A percentile compares a stretch with the other conserved stretches of the same genome.
Evolutionary conservation across 2,888 invertebrate species (phyloP).

Genomic region (Tromatobia lineatoria): DNA sequence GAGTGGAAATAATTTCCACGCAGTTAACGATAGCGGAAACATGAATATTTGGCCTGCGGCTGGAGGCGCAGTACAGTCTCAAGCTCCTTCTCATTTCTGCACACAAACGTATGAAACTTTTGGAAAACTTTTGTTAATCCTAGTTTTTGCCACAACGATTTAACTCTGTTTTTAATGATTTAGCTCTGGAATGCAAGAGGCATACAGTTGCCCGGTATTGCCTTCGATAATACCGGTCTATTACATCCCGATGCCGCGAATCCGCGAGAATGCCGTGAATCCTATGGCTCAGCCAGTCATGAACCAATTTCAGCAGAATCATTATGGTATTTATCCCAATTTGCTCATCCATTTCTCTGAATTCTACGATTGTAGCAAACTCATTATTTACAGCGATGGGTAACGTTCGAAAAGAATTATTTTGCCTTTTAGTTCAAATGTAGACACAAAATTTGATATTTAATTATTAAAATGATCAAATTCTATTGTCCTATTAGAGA

Average conservation of each 20-base stretch:
- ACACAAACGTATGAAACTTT: slow-evolving; percentile 75
- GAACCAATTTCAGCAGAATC: slow-evolving; percentile 57
- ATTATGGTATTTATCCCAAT: slow-evolving; percentile 72
- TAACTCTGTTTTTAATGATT: slow-evolving; percentile 70
- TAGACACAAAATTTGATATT: too few species aligned
- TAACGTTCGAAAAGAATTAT: too few species aligned
- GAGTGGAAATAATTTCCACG: slow-evolving; percentile 64
- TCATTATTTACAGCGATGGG: not conserved
- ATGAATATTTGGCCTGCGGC: slow-evolving; percentile 89
- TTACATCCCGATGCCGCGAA: slow-evolving; percentile 86
- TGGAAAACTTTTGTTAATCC: not conserved
- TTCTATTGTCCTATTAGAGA: too few species aligned
- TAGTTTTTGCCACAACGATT: not conserved
- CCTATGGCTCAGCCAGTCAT: slow-evolving; percentile 75
- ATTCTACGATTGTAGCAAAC: not conserved
- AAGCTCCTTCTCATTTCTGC: slow-evolving; percentile 82
- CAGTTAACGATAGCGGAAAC: slow-evolving; percentile 80
- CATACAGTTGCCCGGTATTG: slow-evolving; percentile 84
- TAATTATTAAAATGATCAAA: too few species aligned
- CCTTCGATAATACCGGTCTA: slow-evolving; percentile 85
- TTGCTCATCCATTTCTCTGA: not conserved
- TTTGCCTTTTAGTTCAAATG: too few species aligned
- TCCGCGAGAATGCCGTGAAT: slow-evolving; percentile 72
- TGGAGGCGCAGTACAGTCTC: slow-evolving; percentile 86
- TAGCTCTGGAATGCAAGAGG: slow-evolving; percentile 74